These are phyloP conservation scores for Dipodomys merriami DNA, from an alignment of 2,113 vertebrate species.

Conservation along the genomic window DNA sequence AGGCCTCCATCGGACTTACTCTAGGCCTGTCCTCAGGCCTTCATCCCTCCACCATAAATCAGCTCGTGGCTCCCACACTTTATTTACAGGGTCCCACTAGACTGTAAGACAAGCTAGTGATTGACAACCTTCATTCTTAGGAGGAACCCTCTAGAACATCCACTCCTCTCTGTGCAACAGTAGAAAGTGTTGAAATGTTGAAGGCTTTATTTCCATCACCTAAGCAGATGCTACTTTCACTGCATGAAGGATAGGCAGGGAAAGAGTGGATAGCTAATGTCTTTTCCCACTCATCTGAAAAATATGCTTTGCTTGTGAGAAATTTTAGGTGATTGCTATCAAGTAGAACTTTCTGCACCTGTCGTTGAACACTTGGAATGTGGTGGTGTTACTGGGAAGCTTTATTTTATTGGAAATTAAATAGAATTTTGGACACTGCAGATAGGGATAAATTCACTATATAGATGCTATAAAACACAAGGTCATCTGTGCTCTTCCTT, in stretches of 20 bases:
- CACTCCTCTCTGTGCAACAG: background rate
- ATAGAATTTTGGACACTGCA: background rate
- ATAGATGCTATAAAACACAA: background rate
- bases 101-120: fast-evolving
- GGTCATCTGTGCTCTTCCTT: background rate
- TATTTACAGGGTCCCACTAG: background rate
- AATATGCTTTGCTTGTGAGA: background rate
- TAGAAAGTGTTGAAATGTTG: no score
- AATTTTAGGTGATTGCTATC: background rate
- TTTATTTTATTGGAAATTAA: background rate
- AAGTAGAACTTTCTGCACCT: background rate
- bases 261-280: background rate
- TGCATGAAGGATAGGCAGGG: no score
- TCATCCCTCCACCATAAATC: background rate
- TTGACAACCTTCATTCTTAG: background rate
- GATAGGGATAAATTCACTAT: background rate
- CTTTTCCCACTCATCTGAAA: background rate
- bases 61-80: background rate
- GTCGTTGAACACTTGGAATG: fast-evolving
- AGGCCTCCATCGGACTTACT: fast-evolving
- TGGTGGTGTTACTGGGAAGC: background rate
- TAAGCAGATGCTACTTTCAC: background rate
- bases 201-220: background rate
- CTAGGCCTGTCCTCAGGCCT: fast-evolving
- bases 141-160: background rate